Conservation (phyloP, 2,888 invertebrate species). For the Esperia sulphurella region DNA sequence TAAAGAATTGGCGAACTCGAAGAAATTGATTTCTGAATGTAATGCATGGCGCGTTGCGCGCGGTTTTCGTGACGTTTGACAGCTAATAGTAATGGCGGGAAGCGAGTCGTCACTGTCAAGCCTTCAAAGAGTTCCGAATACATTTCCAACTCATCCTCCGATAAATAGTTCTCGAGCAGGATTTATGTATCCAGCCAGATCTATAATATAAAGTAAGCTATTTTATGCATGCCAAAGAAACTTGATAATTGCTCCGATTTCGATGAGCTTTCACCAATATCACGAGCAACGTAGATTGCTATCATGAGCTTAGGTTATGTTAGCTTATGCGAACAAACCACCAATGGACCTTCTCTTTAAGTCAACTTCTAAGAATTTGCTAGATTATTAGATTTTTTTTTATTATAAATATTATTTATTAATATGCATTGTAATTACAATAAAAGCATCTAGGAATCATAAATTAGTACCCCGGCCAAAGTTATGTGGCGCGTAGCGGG, state of each 20-base stretch:
- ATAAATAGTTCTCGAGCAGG: background rate
- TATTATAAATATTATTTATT: too few species aligned
- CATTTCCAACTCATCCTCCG: background rate
- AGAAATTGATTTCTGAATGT: constrained; percentile 4
- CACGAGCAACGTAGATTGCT: background rate
- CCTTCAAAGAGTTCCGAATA: constrained; percentile 16
- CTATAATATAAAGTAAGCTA: too few species aligned
- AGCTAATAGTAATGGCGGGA: constrained; percentile 29
- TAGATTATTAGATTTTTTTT: too few species aligned
- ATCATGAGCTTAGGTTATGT: background rate
- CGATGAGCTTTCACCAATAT: background rate
- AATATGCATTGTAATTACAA: too few species aligned
- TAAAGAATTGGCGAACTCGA: background rate
- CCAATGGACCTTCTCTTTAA: too few species aligned
- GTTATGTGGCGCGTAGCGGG: constrained; percentile 18
- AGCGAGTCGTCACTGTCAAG: constrained; percentile 33
- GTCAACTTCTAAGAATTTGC: too few species aligned
- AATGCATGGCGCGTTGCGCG: background rate
- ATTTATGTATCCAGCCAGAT: background rate
- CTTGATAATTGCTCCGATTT: too few species aligned
- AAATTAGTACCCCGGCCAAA: background rate
- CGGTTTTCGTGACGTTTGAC: constrained; percentile 21
- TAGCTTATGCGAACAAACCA: too few species aligned
- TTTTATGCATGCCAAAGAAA: too few species aligned
- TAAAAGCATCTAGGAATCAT: too few species aligned